phyloP scores from a whole-genome alignment of 2,888 invertebrate genomes.

The Polymixis lichenea region DNA sequence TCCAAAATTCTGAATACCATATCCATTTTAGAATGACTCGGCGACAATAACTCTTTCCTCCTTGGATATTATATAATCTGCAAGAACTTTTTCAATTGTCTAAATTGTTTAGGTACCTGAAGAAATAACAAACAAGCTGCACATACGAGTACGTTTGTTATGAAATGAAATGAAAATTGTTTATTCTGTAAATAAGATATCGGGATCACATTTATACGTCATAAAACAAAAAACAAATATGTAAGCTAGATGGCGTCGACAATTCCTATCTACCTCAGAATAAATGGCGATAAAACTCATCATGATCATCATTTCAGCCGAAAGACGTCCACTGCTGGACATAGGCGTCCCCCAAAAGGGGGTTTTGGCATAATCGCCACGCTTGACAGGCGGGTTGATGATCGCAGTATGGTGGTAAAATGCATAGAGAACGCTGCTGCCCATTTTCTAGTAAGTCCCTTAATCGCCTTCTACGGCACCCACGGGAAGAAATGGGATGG shows the following conservation, averaged over 20 bases:
- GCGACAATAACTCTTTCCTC: background rate
- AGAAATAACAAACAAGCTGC: conserved; percentile 12
- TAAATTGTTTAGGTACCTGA: conserved; percentile 8
- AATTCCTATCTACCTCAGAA: background rate
- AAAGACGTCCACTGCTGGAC: too few relatives aligned
- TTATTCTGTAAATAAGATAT: background rate
- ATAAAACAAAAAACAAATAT: background rate
- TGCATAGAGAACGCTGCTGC: too few relatives aligned
- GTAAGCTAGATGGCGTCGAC: background rate
- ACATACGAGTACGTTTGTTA: background rate
- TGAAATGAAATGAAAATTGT: conserved; percentile 1
- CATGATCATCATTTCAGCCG: too few relatives aligned
- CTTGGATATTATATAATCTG: conserved; percentile 6
- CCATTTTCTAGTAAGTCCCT: too few relatives aligned
- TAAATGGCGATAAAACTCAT: background rate
- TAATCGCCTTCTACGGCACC: too few relatives aligned
- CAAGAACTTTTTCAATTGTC: conserved; percentile 22
- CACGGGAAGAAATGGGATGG: too few relatives aligned
- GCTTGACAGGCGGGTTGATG: too few relatives aligned
- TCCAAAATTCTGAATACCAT: conserved; percentile 4
- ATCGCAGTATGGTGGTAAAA: too few relatives aligned
- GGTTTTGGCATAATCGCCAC: too few relatives aligned
- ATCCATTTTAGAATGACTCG: conserved; percentile 18
- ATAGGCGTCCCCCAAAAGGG: too few relatives aligned
- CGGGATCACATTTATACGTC: background rate